Percentiles rank a stretch among this genome's conserved stretches.
Conservation (phyloP, 2,888 invertebrate genomes). For the Chaitophorus viminalis region DNA sequence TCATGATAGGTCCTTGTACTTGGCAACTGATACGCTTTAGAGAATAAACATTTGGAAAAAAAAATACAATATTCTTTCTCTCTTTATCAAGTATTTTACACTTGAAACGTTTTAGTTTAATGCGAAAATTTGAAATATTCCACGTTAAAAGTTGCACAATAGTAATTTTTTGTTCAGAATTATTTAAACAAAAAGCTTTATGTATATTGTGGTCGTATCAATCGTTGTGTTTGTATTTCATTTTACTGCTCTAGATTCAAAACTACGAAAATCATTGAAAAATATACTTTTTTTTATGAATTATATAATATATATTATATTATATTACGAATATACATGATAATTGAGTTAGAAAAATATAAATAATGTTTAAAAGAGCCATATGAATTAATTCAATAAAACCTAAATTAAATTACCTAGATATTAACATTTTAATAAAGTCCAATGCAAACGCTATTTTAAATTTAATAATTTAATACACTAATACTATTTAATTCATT, state of each 20-base stretch:
- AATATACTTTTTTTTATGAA: not conserved
- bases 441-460: not conserved
- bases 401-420: not conserved
- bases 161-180: not conserved
- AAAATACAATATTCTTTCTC: not conserved
- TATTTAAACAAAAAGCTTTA: not conserved
- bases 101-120: constrained; percentile 8
- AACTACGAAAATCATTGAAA: not conserved
- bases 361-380: not conserved
- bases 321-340: too few species aligned
- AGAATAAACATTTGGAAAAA: constrained; percentile 26
- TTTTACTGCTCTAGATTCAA: not conserved
- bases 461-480: not conserved
- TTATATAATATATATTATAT: too few species aligned
- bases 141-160: not conserved
- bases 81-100: not conserved
- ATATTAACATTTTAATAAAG: not conserved
- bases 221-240: too few species aligned
- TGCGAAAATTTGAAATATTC: constrained; percentile 29
- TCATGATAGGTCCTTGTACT: constrained; percentile 29
- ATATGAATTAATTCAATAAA: not conserved
- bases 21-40: constrained; percentile 5
- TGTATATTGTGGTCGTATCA: not conserved
- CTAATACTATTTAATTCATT: not conserved
- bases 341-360: not conserved